Conservation (phyloP, 1,140 invertebrate species). For the Sycophila sp. region DNA sequence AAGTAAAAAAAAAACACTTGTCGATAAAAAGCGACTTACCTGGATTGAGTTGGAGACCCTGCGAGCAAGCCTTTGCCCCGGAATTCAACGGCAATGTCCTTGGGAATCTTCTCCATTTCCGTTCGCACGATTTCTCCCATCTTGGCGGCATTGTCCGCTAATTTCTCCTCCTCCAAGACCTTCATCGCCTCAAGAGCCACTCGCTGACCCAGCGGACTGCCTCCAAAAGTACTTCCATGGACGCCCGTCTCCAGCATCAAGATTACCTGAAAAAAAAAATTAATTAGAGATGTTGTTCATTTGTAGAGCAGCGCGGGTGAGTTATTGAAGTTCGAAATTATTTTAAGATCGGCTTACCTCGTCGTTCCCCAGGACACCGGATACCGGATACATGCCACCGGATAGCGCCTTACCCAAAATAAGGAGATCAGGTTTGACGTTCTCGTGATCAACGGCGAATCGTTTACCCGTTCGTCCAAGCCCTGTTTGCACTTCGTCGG, state of each 20-base stretch:
- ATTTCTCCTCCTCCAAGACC: slow-evolving; percentile 77
- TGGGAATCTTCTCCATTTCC: slow-evolving; percentile 72
- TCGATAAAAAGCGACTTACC: slow-evolving; percentile 66
- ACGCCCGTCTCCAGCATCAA: slow-evolving; percentile 79
- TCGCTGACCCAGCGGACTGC: slow-evolving; percentile 82
- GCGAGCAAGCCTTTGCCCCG: slow-evolving; percentile 81
- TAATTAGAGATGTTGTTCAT: too few relatives aligned
- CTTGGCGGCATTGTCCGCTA: slow-evolving; percentile 76
- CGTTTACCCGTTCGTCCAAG: slow-evolving; percentile 91
- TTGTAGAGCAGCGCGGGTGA: too few relatives aligned
- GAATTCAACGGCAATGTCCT: slow-evolving; percentile 72
- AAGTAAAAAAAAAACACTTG: background rate
- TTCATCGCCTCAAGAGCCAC: slow-evolving; percentile 71
- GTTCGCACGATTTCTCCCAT: slow-evolving; percentile 74
- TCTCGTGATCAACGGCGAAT: slow-evolving; percentile 77
- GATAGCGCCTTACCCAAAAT: slow-evolving; percentile 83
- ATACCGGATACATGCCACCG: slow-evolving; percentile 86
- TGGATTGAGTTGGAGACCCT: slow-evolving; percentile 78
- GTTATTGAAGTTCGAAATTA: background rate
- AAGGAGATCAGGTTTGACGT: slow-evolving; percentile 76
- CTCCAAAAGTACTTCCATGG: slow-evolving; percentile 88
- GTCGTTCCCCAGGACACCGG: slow-evolving; percentile 79
- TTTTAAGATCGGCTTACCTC: slow-evolving; percentile 60
- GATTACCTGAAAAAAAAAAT: slow-evolving; percentile 72
- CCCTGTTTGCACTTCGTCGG: slow-evolving; percentile 97